Base-by-base conservation (phyloP, 1,140 invertebrate genomes). In the Holotrichia oblita region DNA sequence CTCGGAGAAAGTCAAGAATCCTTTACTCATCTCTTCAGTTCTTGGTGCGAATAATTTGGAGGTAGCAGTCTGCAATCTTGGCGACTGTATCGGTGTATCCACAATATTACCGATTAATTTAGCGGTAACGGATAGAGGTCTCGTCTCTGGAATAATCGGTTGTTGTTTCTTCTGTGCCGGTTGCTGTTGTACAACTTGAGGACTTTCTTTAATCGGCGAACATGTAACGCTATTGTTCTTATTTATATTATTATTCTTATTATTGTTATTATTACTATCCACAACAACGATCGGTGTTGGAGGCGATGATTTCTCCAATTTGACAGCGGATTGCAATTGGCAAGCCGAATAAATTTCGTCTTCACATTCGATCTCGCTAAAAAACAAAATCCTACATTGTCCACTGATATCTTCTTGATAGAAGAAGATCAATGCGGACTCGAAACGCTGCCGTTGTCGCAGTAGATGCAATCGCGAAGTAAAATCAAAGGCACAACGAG, bases 21-120 rank as follows among this genome's bases (percentile, higher is more conserved):
- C 95, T 88, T 95, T 95, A 88, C 95, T 96, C 96, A 98, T 97
- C 87, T 97, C 96, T 90, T 96, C 91, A 79, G 96, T 94, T 85
- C 93, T 91, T 81, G 94, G 95, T 79, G 92, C 93, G 86, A 97
- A 96, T 83, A 96, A 94, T 83, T 92, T 92, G 81, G 91, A 90
- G 59, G 93, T 94, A 78, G 93, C 91, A 73, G 92, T 91, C 84
- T 92, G 90, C 6, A 92, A 91, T 74, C 89, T 85, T 74, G 87
- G 85, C 74, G 87, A 86, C 74, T 88, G 74, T 40, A 74, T 76
- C 4, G 79, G 77, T 42, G 77, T 61, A 34, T 61, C 79, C 14
- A 75, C 77, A 41, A 85, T 81, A 44, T 79, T 80, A 24, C 79
- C 69, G 59, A 78, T 27, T 41, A 79, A 41, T 74, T 79, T 83